Percentiles rank a stretch among this genome's conserved stretches.
Conservation (phyloP, 2,888 invertebrate species). For the Limnephilus auricula region DNA sequence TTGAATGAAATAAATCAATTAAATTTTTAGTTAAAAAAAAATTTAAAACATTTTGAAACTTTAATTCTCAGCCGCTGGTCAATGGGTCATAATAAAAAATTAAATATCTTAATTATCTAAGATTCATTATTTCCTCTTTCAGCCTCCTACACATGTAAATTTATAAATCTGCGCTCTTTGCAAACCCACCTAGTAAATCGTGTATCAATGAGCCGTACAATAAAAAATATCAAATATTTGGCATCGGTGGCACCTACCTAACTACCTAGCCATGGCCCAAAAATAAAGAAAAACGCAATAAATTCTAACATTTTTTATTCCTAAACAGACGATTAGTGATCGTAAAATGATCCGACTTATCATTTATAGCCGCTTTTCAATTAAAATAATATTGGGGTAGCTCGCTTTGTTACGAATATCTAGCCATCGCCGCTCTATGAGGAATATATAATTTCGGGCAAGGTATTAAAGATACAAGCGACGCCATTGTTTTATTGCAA, state of each 20-base stretch:
- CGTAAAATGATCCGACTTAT: constrained; percentile 65
- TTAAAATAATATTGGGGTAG: constrained; percentile 64
- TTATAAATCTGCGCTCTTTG: not conserved
- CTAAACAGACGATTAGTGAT: constrained; percentile 65
- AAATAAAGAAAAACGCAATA: constrained; percentile 37
- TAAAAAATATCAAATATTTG: constrained; percentile 42
- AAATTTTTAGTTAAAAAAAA: too few species aligned
- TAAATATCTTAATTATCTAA: too few species aligned
- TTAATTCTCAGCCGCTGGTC: too few species aligned
- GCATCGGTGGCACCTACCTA: not conserved
- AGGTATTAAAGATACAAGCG: constrained; percentile 1
- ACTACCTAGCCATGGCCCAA: not conserved
- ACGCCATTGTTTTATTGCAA: constrained; percentile 40
- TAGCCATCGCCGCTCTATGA: not conserved
- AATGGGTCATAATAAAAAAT: too few species aligned
- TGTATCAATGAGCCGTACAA: not conserved
- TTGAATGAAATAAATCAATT: too few species aligned
- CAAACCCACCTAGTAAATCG: not conserved
- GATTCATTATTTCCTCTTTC: too few species aligned
- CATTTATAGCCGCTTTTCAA: constrained; percentile 65
- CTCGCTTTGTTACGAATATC: constrained; percentile 21
- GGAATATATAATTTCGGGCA: constrained; percentile 43
- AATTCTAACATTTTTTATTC: constrained; percentile 27
- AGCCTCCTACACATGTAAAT: not conserved
- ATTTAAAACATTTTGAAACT: too few species aligned